A percentile compares a stretch with the other conserved stretches of the same genome.
phyloP scores from a whole-genome alignment of 2,113 vertebrate genomes.

The Cyanoderma ruficeps region DNA sequence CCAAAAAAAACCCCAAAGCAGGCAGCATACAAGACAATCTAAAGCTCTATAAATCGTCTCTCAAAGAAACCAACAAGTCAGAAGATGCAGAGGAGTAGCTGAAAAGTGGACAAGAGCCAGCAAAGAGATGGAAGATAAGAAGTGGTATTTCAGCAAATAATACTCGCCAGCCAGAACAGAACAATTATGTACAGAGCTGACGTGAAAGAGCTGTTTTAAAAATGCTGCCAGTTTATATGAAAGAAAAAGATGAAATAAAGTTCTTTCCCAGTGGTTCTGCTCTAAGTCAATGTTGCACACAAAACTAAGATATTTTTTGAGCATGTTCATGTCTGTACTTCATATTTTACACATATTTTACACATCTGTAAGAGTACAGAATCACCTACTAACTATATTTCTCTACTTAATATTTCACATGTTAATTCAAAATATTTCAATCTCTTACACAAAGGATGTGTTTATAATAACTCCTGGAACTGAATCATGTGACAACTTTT shows the following conservation, averaged over 20 bases:
- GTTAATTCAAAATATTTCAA: not conserved
- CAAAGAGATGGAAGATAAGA: conserved; percentile 56
- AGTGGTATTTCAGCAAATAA: conserved; percentile 46
- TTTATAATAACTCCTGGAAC: not conserved
- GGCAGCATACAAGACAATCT: not conserved
- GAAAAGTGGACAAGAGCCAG: conserved; percentile 39
- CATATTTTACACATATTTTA: not conserved
- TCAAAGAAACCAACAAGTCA: not conserved
- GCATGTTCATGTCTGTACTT: not conserved
- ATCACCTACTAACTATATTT: not conserved
- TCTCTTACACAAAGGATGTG: not conserved
- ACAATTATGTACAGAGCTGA: not conserved
- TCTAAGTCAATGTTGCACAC: not conserved
- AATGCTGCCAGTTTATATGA: not conserved
- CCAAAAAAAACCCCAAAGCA: not conserved
- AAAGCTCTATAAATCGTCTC: not conserved
- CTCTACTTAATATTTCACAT: not conserved
- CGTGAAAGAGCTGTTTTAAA: not conserved
- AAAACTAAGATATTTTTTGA: not conserved
- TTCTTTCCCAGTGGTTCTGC: not conserved
- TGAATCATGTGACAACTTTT: not conserved
- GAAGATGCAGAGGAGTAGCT: conserved; percentile 33
- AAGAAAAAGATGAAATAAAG: not conserved
- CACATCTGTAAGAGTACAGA: not conserved
- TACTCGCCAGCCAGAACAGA: conserved; percentile 16